Percentiles rank a stretch among this genome's conserved stretches.
phyloP scores from a whole-genome alignment of 2,113 vertebrate species.

The Leiothrix lutea region DNA sequence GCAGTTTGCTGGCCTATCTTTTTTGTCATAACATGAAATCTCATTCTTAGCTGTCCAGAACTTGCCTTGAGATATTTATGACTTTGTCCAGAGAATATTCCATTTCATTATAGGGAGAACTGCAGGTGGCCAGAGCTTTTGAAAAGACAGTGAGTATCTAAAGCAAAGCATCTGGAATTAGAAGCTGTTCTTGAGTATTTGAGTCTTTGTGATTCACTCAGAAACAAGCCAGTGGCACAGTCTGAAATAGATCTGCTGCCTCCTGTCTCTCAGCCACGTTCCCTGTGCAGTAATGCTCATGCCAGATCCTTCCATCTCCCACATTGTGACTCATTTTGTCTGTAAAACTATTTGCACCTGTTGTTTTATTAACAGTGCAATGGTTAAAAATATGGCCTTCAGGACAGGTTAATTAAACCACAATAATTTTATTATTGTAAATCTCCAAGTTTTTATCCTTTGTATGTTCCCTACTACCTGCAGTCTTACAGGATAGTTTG shows the following conservation, averaged over 20 bases:
- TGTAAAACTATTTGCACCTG: background rate
- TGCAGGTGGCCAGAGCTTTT: background rate
- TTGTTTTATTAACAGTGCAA: background rate
- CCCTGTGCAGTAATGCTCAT: background rate
- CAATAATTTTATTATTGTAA: background rate
- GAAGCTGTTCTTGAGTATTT: background rate
- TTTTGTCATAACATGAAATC: background rate
- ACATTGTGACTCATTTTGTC: background rate
- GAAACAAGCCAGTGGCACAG: background rate
- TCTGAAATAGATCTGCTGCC: background rate
- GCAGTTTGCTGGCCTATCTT: fast-evolving
- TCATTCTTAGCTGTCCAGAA: background rate
- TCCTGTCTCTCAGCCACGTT: background rate
- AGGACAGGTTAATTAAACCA: background rate
- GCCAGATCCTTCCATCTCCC: background rate
- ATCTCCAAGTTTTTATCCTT: background rate
- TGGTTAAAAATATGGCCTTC: background rate
- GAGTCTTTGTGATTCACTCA: background rate
- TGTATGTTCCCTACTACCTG: background rate
- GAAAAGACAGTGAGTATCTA: background rate
- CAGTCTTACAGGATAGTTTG: background rate
- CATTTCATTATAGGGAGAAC: background rate
- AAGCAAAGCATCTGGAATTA: background rate
- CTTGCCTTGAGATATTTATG: background rate
- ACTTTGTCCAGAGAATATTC: background rate